Evolutionary conservation across 2,888 invertebrate species (phyloP).

Genomic region (Willowsia nigromaculata): DNA sequence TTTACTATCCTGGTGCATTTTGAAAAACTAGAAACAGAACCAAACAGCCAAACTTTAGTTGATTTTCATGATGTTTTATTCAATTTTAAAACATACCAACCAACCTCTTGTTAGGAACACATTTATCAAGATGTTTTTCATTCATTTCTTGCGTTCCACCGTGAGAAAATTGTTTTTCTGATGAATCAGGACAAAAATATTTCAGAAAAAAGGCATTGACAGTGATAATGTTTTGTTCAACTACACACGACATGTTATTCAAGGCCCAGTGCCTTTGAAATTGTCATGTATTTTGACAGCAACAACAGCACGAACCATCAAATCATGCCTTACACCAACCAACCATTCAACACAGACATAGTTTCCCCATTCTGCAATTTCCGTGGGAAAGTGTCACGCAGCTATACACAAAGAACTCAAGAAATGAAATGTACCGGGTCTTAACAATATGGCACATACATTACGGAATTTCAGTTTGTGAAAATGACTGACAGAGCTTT

Average conservation of each 20-base stretch:
- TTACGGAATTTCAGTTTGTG: not conserved
- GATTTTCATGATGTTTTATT: no score
- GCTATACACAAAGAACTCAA: not conserved
- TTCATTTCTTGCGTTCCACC: no score
- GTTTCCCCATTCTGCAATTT: no score
- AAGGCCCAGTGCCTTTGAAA: not conserved
- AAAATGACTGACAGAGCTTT: conserved; percentile 50
- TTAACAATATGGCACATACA: not conserved
- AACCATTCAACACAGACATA: no score
- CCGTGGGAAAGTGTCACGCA: not conserved
- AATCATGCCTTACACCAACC: not conserved
- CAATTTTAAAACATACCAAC: no score
- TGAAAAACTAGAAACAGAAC: no score
- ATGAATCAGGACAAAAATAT: not conserved
- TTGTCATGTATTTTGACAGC: not conserved
- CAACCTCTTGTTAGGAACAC: no score
- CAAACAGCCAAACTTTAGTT: no score
- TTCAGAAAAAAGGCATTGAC: not conserved
- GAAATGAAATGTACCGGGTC: no score
- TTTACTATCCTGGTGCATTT: no score
- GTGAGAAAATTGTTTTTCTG: no score
- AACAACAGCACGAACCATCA: not conserved
- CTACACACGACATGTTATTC: not conserved
- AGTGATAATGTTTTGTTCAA: not conserved
- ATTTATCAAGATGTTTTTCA: no score